Base-by-base conservation (phyloP, 1,140 invertebrate species). In the Heliothis subflexa region DNA sequence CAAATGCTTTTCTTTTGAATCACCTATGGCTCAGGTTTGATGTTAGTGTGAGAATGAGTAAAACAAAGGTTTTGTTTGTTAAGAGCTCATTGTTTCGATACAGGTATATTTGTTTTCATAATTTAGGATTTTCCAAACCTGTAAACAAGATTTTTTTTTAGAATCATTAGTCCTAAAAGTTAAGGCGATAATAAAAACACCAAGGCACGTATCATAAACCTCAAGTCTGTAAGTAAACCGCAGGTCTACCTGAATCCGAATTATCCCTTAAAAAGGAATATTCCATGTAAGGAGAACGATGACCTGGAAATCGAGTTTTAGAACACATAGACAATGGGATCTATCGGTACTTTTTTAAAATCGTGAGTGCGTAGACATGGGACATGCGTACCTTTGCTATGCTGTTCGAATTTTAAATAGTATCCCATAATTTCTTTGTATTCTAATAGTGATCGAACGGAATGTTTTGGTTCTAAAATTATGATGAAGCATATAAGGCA, bases 1-100 rank as follows among this genome's bases (percentile, higher is more conserved):
- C 82, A 85, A 89, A 91, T 92, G 83, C 83, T 86, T 89, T 88
- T 79, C 87, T 86, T 87, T 86, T 91, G 90, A 91, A 84, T 91
- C 88, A 91, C 76, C 18, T 28, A n/a, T 12, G 4, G 59, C n/a
- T 54, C 18, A 61, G 55, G 50, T 66, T 55, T 25, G 66, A 49
- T 45, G 55, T 49, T 14, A 14, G n/a, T 66, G 66, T 72, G 49
- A 11, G 64, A 18, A 40, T 73, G n/a, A n/a, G 52, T 57, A 40
- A 57, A 57, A 55, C 70, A 72, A 57, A 71, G 68, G 14, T 55
- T 16, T 47, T 66, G 16, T 70, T 12, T 71, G 50, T 55, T 33
- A 9, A 14, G 13, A 14, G 16, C 25, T 49, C 49, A 21, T 47
- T 21, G 45, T 49, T 18, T 10, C 12, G 16, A 2, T 13, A 12